Evolutionary conservation across 2,888 invertebrate species (phyloP).

Genomic region (Mesorhabditis belari): DNA sequence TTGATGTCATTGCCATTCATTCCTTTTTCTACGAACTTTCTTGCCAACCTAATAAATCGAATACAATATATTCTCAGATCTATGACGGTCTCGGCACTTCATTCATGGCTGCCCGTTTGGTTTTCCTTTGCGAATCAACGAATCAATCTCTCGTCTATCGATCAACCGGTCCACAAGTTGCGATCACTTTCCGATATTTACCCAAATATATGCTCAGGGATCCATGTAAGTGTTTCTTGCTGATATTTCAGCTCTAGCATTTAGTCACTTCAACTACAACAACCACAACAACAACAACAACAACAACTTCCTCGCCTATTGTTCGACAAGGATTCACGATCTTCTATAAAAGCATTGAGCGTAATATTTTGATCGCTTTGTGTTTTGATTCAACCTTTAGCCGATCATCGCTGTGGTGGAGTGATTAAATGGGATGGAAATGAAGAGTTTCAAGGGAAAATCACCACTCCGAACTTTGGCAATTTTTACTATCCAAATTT

Average conservation of each 20-base stretch:
- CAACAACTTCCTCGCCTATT: neutral
- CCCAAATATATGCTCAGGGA: too few species aligned
- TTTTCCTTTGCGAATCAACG: neutral
- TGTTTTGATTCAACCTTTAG: constrained; percentile 6
- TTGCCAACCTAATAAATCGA: neutral
- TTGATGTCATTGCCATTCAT: too few species aligned
- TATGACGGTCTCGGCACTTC: constrained; percentile 14
- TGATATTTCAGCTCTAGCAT: neutral
- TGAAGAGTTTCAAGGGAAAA: constrained; percentile 24
- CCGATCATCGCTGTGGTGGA: constrained; percentile 24
- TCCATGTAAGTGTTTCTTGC: too few species aligned
- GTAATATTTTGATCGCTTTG: constrained; percentile 12
- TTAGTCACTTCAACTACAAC: neutral
- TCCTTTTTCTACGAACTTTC: too few species aligned
- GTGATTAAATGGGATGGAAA: constrained; percentile 12
- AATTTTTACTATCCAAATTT: constrained; percentile 54
- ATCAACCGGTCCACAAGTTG: constrained; percentile 26
- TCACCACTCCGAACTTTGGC: constrained; percentile 42
- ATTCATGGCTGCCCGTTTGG: too few species aligned
- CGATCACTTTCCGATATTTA: constrained; percentile 12
- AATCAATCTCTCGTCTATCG: constrained; percentile 2
- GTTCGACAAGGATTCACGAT: constrained; percentile 30
- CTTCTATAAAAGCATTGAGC: constrained; percentile 26
- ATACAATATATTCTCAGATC: too few species aligned
- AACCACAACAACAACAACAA: neutral